Evolutionary conservation across 92 coral and sea anemone genomes (phyloP), one percentile per base, ranked within the genome.

Genomic region (Porites cylindrica): DNA sequence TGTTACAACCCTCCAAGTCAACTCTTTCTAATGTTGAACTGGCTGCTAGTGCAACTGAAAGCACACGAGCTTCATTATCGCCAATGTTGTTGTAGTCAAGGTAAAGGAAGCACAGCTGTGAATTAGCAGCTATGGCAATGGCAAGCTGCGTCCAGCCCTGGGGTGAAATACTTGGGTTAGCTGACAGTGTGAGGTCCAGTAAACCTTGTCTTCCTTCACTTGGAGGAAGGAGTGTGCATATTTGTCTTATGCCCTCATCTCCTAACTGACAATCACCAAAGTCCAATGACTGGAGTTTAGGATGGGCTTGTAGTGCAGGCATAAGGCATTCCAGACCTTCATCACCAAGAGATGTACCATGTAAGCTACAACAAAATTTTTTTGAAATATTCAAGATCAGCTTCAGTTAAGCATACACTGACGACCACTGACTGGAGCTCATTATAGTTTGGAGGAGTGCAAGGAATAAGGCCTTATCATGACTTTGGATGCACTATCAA

Each of bases 41-140:
- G 11, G 99, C 93, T 83, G 98, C 98, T 92, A 97, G 54, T 70
- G 99, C 98, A 90, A 97, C 99, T 76, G 99, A 91, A 59, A 97
- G 82, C 62, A 95, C 93, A 26, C 99, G 98, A 16, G 97, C 97
- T 29, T 98, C 99, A 91, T 92, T 93, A 85, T 97, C 94, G 47
- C 97, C 96, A 47, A 97, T 77, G 60, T 87, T 86, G 80, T 95
- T 97, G 77, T 97, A 97, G 75, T 97, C 99, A 58, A 97, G 87
- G 73, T 93, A 95, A 16, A 97, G 91, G 58, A 86, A 86, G 24
- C 78, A 86, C 3, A 97, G 66, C 63, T 90, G 89, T 5, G 98
- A 93, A 75, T 94, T 95, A 47, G 98, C 98, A 19, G 99, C 97
- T 21, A 97, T 95, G 64, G 98, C 98, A 88, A 97, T 94, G 23